phyloP scores from a whole-genome alignment of 2,797 vertebrate species.

The Adrianichthys oophorus region DNA sequence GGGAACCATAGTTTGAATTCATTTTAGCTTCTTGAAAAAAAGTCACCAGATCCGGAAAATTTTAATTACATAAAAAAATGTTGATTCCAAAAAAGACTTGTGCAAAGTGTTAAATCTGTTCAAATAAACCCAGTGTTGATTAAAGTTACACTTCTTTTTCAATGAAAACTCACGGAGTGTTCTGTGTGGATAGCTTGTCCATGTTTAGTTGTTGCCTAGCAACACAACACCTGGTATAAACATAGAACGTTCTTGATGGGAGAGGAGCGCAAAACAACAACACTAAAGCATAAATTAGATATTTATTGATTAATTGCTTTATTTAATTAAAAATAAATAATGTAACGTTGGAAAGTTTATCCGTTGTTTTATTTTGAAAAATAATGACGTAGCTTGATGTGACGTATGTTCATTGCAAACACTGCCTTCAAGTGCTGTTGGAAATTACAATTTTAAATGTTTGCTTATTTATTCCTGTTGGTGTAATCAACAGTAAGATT shows the following conservation, averaged over 20 bases:
- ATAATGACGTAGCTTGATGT: conserved; percentile 53
- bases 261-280: neutral
- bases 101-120: no score
- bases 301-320: no score
- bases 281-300: no score
- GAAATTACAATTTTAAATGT: conserved; percentile 9
- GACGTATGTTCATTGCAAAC: conserved; percentile 37
- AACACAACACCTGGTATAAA: conserved; percentile 61
- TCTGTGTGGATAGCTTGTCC: conserved; percentile 27
- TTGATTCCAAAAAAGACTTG: no score
- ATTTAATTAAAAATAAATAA: no score
- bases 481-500: no score
- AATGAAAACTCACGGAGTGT: neutral
- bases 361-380: conserved; percentile 52
- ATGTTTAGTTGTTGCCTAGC: conserved; percentile 69
- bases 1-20: conserved; percentile 70
- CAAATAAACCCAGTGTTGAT: neutral
- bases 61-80: no score
- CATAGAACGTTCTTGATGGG: conserved; percentile 19
- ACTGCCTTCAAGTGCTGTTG: conserved; percentile 41
- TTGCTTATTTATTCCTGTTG: no score
- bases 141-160: neutral
- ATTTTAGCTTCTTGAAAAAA: conserved; percentile 64
- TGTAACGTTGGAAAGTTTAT: conserved; percentile 28
- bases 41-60: neutral